Evolutionary conservation across 2,113 vertebrate genomes (phyloP).

Genomic region (Petaurus breviceps): DNA sequence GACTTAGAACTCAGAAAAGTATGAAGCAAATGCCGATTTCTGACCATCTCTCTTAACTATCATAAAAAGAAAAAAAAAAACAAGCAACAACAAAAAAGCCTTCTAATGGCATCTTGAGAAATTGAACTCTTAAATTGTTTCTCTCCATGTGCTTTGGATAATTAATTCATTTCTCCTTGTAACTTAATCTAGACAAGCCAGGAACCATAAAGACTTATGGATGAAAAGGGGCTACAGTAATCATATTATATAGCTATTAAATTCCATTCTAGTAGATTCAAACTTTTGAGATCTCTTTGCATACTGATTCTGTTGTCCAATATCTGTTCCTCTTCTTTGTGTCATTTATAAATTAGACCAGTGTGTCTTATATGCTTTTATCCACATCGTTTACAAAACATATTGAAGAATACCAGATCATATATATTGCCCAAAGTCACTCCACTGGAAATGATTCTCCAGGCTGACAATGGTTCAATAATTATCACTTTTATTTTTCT

Average conservation of each 20-base stretch:
- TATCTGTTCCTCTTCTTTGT: background rate
- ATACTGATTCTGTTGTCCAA: background rate
- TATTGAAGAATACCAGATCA: background rate
- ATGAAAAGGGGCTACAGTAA: background rate
- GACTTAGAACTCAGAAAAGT: background rate
- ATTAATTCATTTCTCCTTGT: background rate
- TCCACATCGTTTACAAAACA: background rate
- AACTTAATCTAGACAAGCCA: background rate
- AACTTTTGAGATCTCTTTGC: background rate
- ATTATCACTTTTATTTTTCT: background rate
- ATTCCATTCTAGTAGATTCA: background rate
- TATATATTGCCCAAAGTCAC: background rate
- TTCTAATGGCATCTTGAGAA: too few relatives aligned
- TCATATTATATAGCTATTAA: background rate
- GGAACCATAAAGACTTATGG: background rate
- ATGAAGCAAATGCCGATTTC: background rate
- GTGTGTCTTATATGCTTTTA: background rate
- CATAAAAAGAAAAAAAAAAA: background rate
- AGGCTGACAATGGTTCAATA: background rate
- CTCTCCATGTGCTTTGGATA: background rate
- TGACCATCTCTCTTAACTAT: background rate
- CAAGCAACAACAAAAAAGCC: too few relatives aligned
- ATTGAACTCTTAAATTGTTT: too few relatives aligned
- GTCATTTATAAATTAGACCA: background rate
- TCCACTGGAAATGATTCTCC: background rate